phyloP scores from a whole-genome alignment of 2,113 vertebrate species.

The Argyrosomus japonicus region DNA sequence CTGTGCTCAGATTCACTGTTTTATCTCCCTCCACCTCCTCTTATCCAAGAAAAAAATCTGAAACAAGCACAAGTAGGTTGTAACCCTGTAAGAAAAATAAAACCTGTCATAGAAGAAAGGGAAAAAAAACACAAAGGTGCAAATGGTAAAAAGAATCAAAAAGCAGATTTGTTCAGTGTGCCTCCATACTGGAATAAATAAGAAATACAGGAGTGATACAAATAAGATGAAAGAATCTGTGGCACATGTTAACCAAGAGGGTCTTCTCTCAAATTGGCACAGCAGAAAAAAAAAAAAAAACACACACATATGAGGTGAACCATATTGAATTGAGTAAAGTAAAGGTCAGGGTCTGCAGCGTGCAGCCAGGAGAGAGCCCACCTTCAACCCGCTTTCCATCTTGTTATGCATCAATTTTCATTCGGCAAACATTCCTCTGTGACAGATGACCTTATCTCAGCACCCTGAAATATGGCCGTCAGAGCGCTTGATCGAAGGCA shows the following conservation, averaged over 20 bases:
- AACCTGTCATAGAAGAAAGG: constrained; percentile 6
- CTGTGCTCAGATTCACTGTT: constrained; percentile 27
- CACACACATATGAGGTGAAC: constrained; percentile 58
- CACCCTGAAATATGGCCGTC: constrained; percentile 76
- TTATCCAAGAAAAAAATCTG: constrained; percentile 40
- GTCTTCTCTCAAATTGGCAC: constrained; percentile 53
- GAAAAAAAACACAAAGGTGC: constrained; percentile 5
- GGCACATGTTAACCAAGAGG: constrained; percentile 31
- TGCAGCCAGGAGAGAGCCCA: constrained; percentile 77
- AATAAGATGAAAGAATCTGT: constrained; percentile 40
- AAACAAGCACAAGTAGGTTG: constrained; percentile 40
- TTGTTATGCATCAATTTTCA: constrained; percentile 84
- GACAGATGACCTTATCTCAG: constrained; percentile 88
- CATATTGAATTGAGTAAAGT: constrained; percentile 71
- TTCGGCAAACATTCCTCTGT: constrained; percentile 83
- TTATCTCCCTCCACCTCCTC: constrained; percentile 35
- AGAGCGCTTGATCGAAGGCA: constrained; percentile 81
- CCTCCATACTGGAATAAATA: constrained; percentile 16
- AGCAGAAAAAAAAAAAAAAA: constrained; percentile 44
- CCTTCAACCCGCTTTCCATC: constrained; percentile 71
- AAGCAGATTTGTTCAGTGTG: constrained; percentile 10
- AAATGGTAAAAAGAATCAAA: constrained; percentile 30
- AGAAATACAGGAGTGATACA: constrained; percentile 32
- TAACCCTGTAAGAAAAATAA: constrained; percentile 42
- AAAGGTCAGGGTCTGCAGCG: constrained; percentile 83